Conservation (phyloP, 1,140 invertebrate species). For the Chironomus tepperi region DNA sequence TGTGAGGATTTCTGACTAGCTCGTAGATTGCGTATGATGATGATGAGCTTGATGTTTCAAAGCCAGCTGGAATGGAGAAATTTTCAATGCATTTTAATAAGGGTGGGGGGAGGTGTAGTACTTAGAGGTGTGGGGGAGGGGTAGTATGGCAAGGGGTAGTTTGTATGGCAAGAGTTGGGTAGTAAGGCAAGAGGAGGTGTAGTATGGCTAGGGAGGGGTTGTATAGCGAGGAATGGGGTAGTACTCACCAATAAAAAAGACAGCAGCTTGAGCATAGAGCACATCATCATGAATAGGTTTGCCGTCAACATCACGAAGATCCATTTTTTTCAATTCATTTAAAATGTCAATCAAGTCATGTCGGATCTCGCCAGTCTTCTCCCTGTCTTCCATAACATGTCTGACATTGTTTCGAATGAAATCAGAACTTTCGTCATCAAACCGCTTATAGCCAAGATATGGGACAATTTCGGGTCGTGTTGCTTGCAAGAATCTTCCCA, state of each 20-base stretch:
- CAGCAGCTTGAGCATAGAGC: conserved; percentile 21
- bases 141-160: too few relatives aligned
- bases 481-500: background rate
- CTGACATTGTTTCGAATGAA: conserved; percentile 37
- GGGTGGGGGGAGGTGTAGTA: too few relatives aligned
- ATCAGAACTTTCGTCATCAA: conserved; percentile 27
- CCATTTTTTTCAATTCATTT: conserved; percentile 40
- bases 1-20: conserved; percentile 32
- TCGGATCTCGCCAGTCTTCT: conserved; percentile 31
- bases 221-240: too few relatives aligned
- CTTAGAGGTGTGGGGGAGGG: too few relatives aligned
- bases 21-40: conserved; percentile 36
- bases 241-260: conserved; percentile 28
- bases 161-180: too few relatives aligned
- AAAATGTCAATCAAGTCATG: conserved; percentile 43
- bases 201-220: too few relatives aligned
- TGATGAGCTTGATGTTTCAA: conserved; percentile 33
- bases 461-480: background rate
- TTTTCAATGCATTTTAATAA: background rate
- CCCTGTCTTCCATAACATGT: conserved; percentile 36
- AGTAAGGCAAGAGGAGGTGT: too few relatives aligned
- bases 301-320: conserved; percentile 34
- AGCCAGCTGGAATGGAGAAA: conserved; percentile 42
- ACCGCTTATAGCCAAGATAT: conserved; percentile 29
- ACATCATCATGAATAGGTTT: conserved; percentile 33